Evolutionary conservation across 92 coral and sea anemone genomes (phyloP), one percentile per base, ranked within the genome.

Genomic region (Zoanthus sociatus): DNA sequence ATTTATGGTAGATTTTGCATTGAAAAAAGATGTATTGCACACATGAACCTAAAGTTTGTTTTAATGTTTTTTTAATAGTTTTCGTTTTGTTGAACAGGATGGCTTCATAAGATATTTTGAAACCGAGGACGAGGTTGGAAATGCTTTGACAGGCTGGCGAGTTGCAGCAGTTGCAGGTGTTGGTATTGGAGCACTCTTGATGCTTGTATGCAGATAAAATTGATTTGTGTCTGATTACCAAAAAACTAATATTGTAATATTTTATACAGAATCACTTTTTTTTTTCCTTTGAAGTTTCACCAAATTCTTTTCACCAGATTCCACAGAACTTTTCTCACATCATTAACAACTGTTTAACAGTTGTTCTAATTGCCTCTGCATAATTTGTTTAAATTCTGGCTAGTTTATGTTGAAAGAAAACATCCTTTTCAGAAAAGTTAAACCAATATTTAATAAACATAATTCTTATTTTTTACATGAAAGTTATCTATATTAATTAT

Each of bases 101-200:
- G 99, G 98, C 9, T 97, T 97, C 79, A 89, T 93, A 16, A 78
- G 18, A 9, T 97, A 95, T 88, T 95, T 97, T 86, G 87, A 79
- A 51, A 89, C 71, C 54, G 90, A 94, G 3, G 94, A 91, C 30
- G 91, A 66, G 6, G 66, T 75, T 30, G 88, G 78, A 33, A 88
- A 60, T 75, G 88, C 79, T 13, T 56, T 82, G 1, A 92, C 77
- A 44, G 88, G 94, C 11, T 97, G 99, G 99, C 89, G 89, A 10
- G 87, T 94, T 15, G 94, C 93, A 21, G 99, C 99, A 0, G 96
- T 92, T 20, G 97, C 98, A 26, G 99, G 99, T 12, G 92, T 97
- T 70, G 97, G 98, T 45, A 87, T 97, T 69, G 99, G 99, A 0
- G 99, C 99, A 21, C 77, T 97, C 6, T 84, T 97, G 0, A 92